Percentiles rank a stretch among this genome's conserved stretches.
These are phyloP conservation scores for Amphipoea oculea DNA, from an alignment of 2,888 invertebrate species.

Conservation along the genomic window DNA sequence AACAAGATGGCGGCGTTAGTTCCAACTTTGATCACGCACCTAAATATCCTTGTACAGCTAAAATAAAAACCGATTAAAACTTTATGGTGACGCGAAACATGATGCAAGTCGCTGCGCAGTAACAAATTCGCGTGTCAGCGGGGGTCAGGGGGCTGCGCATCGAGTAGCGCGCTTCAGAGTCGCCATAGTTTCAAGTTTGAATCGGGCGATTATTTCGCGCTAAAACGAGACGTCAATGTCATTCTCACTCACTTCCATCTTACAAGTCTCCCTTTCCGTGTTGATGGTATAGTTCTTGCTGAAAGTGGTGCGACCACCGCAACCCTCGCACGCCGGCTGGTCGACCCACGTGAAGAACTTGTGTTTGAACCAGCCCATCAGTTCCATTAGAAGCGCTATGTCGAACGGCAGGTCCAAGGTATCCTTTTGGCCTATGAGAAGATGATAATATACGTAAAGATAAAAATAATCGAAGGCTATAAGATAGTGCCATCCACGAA, in stretches of 20 bases:
- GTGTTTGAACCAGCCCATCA: constrained; percentile 97
- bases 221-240: not conserved
- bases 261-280: constrained; percentile 88
- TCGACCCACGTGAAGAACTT: constrained; percentile 98
- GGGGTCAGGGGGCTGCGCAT: not conserved
- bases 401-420: constrained; percentile 90
- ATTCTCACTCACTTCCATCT: constrained; percentile 90
- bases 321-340: constrained; percentile 93
- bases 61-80: not conserved
- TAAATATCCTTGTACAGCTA: not conserved
- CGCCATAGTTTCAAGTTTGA: not conserved
- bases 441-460: not conserved
- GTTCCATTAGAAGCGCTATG: constrained; percentile 94
- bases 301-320: constrained; percentile 90
- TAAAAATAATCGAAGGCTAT: not conserved
- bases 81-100: not conserved
- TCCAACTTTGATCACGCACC: not conserved
- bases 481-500: no score
- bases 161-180: not conserved
- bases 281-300: constrained; percentile 81
- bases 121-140: not conserved
- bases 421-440: constrained; percentile 71
- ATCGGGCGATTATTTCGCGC: not conserved
- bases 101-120: not conserved
- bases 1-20: not conserved